phyloP scores from a whole-genome alignment of 2,888 invertebrate genomes.

The Horisme vitalbata region DNA sequence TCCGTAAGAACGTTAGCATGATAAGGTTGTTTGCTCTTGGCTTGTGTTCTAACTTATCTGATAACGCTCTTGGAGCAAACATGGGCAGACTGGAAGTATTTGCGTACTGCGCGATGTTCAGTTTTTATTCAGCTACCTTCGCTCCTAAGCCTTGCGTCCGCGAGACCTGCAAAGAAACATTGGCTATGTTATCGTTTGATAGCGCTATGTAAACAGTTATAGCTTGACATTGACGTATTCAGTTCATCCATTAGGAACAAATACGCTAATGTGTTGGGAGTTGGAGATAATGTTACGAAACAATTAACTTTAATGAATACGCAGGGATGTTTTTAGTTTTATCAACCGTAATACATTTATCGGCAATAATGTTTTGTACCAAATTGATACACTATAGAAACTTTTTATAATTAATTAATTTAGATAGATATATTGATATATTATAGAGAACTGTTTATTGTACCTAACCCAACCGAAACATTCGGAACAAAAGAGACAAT shows the following conservation, averaged over 20 bases:
- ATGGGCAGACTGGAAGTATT: constrained; percentile 76
- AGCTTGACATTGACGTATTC: constrained; percentile 11
- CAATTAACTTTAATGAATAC: too few species aligned
- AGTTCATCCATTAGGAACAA: constrained; percentile 7
- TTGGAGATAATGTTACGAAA: constrained; percentile 12
- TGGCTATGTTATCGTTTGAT: constrained; percentile 52
- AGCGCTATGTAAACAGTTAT: constrained; percentile 42
- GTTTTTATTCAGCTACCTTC: constrained; percentile 61
- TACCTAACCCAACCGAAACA: too few species aligned
- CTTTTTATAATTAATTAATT: too few species aligned
- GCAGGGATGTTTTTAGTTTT: too few species aligned
- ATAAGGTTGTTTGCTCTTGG: constrained; percentile 75
- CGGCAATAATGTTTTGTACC: too few species aligned
- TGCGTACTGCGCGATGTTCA: constrained; percentile 70
- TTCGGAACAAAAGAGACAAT: too few species aligned
- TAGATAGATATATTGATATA: too few species aligned
- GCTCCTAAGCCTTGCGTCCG: constrained; percentile 51
- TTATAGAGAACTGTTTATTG: too few species aligned
- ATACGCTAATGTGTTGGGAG: constrained; percentile 8
- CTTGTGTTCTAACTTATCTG: constrained; percentile 81
- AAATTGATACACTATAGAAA: too few species aligned
- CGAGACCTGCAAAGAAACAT: constrained; percentile 64
- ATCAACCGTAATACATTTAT: too few species aligned
- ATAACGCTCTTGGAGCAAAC: constrained; percentile 76
- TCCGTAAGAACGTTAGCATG: constrained; percentile 72